Conservation (phyloP, 2,888 invertebrate genomes). For the Nephrocerus scutellatus region DNA sequence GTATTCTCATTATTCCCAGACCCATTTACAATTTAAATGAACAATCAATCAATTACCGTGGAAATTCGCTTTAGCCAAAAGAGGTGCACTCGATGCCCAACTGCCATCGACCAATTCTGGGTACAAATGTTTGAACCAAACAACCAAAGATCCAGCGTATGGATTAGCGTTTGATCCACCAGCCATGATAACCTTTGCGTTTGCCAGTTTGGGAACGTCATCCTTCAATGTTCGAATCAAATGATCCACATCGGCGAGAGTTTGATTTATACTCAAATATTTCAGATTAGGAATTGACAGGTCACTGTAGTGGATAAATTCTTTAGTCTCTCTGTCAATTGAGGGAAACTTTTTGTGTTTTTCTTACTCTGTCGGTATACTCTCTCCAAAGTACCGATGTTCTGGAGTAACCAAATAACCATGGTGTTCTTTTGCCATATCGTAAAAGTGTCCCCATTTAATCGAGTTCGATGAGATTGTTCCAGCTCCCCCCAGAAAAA, state of each 20-base stretch:
- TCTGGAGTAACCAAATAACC: too few species aligned
- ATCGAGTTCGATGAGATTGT: too few species aligned
- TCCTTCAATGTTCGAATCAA: conserved; percentile 50
- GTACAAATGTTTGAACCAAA: conserved; percentile 55
- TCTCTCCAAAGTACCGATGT: too few species aligned
- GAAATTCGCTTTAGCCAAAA: conserved; percentile 54
- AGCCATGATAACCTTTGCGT: conserved; percentile 47
- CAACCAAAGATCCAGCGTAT: conserved; percentile 55
- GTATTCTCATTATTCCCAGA: not conserved
- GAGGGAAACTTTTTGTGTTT: not conserved
- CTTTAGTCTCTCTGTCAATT: too few species aligned
- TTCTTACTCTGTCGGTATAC: too few species aligned
- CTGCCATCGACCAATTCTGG: conserved; percentile 53
- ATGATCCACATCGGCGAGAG: conserved; percentile 55
- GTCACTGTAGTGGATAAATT: conserved; percentile 44
- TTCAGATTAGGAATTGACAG: conserved; percentile 51
- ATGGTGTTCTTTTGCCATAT: too few species aligned
- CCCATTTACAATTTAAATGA: too few species aligned
- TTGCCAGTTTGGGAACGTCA: conserved; percentile 24
- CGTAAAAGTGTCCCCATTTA: too few species aligned
- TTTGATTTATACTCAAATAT: conserved; percentile 55
- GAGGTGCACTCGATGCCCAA: conserved; percentile 55
- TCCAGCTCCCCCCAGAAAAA: too few species aligned
- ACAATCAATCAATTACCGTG: conserved; percentile 29
- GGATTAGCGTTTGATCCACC: too few species aligned